A percentile compares a stretch with the other conserved stretches of the same genome.
phyloP scores from a whole-genome alignment of 1,140 invertebrate species.

The Calycopis cecrops region DNA sequence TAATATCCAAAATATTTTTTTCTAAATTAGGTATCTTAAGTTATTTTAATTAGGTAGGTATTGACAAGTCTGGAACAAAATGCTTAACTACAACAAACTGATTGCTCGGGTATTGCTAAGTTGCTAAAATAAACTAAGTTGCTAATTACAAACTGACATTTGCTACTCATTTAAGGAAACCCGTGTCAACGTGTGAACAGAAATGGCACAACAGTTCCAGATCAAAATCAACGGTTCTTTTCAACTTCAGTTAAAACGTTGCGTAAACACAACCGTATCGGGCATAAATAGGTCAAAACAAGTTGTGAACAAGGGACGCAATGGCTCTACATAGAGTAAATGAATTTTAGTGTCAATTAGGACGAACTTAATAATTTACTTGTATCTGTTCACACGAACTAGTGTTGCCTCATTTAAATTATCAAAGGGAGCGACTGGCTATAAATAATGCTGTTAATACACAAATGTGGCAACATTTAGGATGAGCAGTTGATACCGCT shows the following conservation, averaged over 20 bases:
- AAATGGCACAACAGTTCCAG: too few relatives aligned
- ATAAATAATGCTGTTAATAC: slow-evolving; percentile 1
- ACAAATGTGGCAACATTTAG: slow-evolving; percentile 5
- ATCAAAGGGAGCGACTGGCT: background rate
- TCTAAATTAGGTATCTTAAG: too few relatives aligned
- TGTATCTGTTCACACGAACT: slow-evolving; percentile 39
- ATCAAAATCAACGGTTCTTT: too few relatives aligned
- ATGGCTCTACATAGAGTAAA: slow-evolving; percentile 13
- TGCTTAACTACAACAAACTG: too few relatives aligned
- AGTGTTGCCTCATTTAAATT: slow-evolving; percentile 8
- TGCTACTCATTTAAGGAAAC: too few relatives aligned
- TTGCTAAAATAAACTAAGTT: too few relatives aligned
- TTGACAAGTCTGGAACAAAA: too few relatives aligned
- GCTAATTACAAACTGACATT: too few relatives aligned
- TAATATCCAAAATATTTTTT: too few relatives aligned
- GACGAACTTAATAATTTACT: slow-evolving; percentile 36
- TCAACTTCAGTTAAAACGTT: background rate
- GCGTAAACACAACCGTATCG: background rate
- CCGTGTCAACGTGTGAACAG: too few relatives aligned
- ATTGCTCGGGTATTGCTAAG: too few relatives aligned
- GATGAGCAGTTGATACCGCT: background rate
- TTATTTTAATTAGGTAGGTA: too few relatives aligned
- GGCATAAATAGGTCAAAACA: background rate
- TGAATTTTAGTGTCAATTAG: slow-evolving; percentile 51
- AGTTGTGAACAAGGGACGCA: background rate